Evolutionary conservation across 1,140 invertebrate genomes (phyloP).

Genomic region (Oncopeltus fasciatus): DNA sequence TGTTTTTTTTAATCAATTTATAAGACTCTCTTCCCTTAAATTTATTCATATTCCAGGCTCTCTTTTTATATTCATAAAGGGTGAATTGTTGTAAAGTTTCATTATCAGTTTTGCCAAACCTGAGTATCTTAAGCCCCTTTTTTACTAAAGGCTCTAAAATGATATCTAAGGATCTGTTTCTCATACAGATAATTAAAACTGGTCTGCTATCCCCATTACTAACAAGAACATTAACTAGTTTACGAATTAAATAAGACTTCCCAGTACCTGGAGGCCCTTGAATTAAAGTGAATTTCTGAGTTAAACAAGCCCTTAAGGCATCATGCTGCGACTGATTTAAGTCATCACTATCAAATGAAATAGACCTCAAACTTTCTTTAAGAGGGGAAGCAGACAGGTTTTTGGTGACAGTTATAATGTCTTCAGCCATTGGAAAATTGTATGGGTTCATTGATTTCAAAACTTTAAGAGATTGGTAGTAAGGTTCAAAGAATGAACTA

Average conservation of each 20-base stretch:
- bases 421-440: conserved; percentile 45
- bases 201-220: conserved; percentile 28
- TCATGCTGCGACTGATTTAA: conserved; percentile 42
- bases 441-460: conserved; percentile 37
- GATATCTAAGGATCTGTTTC: conserved; percentile 79
- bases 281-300: conserved; percentile 51
- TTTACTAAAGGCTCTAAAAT: conserved; percentile 59
- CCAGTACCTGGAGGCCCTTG: conserved; percentile 70
- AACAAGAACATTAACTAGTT: conserved; percentile 44
- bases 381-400: conserved; percentile 25
- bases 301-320: conserved; percentile 43
- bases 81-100: neutral
- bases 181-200: conserved; percentile 67
- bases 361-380: conserved; percentile 30
- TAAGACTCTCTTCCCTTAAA: neutral
- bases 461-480: conserved; percentile 44
- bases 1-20: neutral
- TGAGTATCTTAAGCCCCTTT: conserved; percentile 40
- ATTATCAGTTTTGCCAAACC: neutral
- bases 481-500: conserved; percentile 52
- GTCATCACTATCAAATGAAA: conserved; percentile 28
- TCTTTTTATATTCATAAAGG: neutral
- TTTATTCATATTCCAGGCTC: neutral
- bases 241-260: conserved; percentile 59
- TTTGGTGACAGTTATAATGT: conserved; percentile 37